Conservation (phyloP, 2,113 vertebrate genomes). For the Stictonetta naevosa region DNA sequence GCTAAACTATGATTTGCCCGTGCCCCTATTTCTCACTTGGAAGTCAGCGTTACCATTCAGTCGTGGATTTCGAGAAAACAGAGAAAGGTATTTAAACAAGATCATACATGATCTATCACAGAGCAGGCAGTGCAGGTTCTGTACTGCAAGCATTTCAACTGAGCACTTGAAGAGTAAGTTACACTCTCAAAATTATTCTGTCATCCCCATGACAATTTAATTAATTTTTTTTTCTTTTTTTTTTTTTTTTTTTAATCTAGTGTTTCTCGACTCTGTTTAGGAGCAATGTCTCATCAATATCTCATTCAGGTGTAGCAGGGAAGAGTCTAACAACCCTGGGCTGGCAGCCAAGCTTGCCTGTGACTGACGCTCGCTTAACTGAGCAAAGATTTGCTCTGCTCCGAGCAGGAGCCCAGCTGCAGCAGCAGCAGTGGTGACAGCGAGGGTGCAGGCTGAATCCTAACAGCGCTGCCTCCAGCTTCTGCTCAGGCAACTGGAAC, state of each 20-base stretch:
- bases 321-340: constrained; percentile 71
- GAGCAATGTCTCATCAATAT: constrained; percentile 74
- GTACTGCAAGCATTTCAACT: not conserved
- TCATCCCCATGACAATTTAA: constrained; percentile 68
- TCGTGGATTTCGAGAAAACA: not conserved
- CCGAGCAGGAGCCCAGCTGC: constrained; percentile 68
- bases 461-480: constrained; percentile 68
- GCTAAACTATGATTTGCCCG: not conserved
- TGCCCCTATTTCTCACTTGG: not conserved
- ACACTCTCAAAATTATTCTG: constrained; percentile 72
- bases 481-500: constrained; percentile 78
- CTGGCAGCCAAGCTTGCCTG: constrained; percentile 70
- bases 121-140: not conserved
- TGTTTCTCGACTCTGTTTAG: constrained; percentile 56
- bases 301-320: constrained; percentile 77
- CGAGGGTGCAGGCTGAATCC: constrained; percentile 68
- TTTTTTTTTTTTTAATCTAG: not conserved
- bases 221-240: constrained; percentile 17
- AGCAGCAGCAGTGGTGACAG: constrained; percentile 71
- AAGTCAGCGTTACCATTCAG: not conserved
- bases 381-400: constrained; percentile 80
- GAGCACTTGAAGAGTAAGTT: not conserved
- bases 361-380: constrained; percentile 79
- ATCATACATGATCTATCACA: not conserved
- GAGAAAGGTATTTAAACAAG: not conserved